Evolutionary conservation across 2,113 vertebrate genomes (phyloP), one percentile per base, ranked within the genome.

Genomic region (Periophthalmus modestus): DNA sequence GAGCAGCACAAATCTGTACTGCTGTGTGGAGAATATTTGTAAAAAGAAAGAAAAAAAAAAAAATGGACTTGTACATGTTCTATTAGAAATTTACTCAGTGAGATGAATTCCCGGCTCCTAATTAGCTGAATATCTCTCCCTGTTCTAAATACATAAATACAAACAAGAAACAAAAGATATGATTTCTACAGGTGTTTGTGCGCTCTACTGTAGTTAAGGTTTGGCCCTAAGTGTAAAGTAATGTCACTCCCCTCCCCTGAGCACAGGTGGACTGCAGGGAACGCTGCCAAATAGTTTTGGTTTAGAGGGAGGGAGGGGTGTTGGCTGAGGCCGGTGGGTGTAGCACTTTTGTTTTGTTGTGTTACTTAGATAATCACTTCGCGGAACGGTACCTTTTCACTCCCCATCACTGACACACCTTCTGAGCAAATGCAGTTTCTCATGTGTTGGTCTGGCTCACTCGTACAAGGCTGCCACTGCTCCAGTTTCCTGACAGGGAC

Each of bases 251-350:
- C 91, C 91, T 90, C 85, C 92, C 91, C 84, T 81, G 85, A 89
- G 95, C 94, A 95, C 96, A 99, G 97, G 97, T 99, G 96, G 96
- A 99, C 93, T 73, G 87, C 86, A 91, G 90, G 96, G 95, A 95
- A 77, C 33, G 0, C 76, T 95, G 96, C 97, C 96, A 98, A 96
- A 96, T 97, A 95, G 92, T 96, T 97, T 95, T 94, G 95, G 94
- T 96, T 95, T 92, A 90, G 92, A 93, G 94, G 95, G 96, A 97
- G 97, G 96, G 96, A 96, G 96, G 94, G 93, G 89, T 92, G 87
- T 91, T 90, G 90, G 88, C 86, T 89, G 85, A 89, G 88, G 75
- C 77, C 80, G 89, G 87, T 93, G 91, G 95, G 96, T 96, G 96
- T 93, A 95, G 92, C 93, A 93, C 90, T 79, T 90, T 94, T 92